A percentile compares a stretch with the other conserved stretches of the same genome.
These are phyloP conservation scores for Pristionchus arcanus DNA, from an alignment of 2,888 invertebrate genomes.

Conservation along the genomic window DNA sequence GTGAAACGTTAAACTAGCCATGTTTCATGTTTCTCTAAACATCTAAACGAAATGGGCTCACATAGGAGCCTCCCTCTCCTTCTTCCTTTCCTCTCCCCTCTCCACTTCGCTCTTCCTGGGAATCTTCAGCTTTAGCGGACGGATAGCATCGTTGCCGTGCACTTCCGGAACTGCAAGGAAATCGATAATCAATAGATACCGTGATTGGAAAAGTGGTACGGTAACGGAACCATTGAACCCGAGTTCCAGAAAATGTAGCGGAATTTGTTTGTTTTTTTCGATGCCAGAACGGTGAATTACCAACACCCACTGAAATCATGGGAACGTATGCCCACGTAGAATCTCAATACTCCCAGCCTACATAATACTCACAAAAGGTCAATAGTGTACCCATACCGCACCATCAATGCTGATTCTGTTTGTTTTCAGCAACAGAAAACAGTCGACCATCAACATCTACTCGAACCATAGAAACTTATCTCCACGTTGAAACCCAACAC, in stretches of 20 bases:
- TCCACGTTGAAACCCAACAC: no score
- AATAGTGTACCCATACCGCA: no score
- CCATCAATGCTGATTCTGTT: background rate
- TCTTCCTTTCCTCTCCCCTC: background rate
- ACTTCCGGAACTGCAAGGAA: background rate
- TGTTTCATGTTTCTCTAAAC: background rate
- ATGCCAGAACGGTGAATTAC: no score
- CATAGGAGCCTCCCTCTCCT: background rate
- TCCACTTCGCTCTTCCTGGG: constrained; percentile 15
- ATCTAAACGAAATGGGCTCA: background rate
- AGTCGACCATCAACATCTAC: no score
- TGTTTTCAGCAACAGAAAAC: no score
- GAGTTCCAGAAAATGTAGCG: no score
- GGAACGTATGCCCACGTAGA: background rate
- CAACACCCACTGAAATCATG: no score
- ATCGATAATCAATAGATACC: background rate
- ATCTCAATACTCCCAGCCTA: background rate
- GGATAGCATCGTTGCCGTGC: background rate
- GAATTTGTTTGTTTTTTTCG: no score
- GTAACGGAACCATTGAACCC: background rate
- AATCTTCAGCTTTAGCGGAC: constrained; percentile 39
- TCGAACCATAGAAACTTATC: no score
- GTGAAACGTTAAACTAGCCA: no score
- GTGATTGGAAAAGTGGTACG: no score
- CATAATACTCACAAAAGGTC: no score